These are phyloP conservation scores for Nymphicus hollandicus DNA, from an alignment of 2,113 vertebrate genomes.

Conservation along the genomic window DNA sequence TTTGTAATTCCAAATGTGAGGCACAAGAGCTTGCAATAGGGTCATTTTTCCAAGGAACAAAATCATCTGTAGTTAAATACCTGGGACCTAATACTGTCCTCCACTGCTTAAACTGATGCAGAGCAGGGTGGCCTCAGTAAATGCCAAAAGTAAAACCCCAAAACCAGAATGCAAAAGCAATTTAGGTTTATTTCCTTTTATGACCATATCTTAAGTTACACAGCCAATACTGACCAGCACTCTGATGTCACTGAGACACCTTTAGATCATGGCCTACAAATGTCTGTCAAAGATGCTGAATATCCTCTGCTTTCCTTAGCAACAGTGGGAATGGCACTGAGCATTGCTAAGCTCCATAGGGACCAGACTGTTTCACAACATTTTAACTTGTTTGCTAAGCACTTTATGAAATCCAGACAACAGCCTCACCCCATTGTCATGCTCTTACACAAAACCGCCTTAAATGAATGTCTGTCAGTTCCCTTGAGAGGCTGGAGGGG, in stretches of 20 bases:
- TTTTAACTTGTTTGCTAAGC: constrained; percentile 2
- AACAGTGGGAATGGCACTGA: neutral
- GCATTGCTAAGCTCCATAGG: neutral
- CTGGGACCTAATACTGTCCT: neutral
- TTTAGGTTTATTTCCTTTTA: neutral
- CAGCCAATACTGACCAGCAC: neutral
- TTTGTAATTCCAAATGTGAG: neutral
- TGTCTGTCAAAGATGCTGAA: neutral
- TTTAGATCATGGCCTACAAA: neutral
- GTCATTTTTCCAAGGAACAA: neutral
- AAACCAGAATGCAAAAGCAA: neutral
- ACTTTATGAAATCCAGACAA: constrained; percentile 21
- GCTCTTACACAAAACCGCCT: neutral
- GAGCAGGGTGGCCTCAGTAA: neutral
- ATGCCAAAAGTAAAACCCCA: neutral
- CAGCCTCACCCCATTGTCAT: neutral
- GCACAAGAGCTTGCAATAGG: neutral
- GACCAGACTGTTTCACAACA: neutral
- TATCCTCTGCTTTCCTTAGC: neutral
- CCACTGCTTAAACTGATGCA: neutral
- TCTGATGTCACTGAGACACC: neutral
- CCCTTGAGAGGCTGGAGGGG: constrained; percentile 10
- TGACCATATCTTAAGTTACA: neutral
- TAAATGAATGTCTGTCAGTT: neutral
- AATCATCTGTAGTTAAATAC: neutral